These are phyloP conservation scores for Diabrotica undecimpunctata DNA, from an alignment of 1,140 invertebrate species.

Conservation along the genomic window DNA sequence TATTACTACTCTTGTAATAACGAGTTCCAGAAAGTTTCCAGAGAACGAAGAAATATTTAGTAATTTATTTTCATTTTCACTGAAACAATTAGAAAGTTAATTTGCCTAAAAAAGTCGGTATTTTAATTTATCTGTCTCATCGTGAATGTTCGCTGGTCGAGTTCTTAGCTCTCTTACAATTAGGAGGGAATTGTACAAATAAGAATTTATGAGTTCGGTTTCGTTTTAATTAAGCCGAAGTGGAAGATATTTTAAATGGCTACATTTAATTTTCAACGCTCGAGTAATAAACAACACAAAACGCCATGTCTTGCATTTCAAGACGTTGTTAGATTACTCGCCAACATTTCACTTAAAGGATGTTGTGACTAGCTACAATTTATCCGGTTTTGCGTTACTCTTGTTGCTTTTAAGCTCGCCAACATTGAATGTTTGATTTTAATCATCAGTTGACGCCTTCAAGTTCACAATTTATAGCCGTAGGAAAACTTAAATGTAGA, in stretches of 20 bases:
- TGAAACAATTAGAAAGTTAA: too few relatives aligned
- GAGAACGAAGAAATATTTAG: too few relatives aligned
- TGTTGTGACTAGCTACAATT: slow-evolving; percentile 2
- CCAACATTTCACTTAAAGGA: background rate
- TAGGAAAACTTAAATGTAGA: too few relatives aligned
- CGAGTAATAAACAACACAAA: slow-evolving; percentile 1
- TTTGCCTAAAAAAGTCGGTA: too few relatives aligned
- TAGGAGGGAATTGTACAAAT: slow-evolving; percentile 2
- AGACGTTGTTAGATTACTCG: background rate
- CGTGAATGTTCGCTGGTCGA: too few relatives aligned
- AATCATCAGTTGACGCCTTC: background rate
- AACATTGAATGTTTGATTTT: slow-evolving; percentile 1
- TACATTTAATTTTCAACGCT: slow-evolving; percentile 3
- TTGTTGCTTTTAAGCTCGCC: background rate
- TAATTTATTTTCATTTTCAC: too few relatives aligned
- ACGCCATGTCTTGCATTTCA: background rate
- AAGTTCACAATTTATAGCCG: too few relatives aligned
- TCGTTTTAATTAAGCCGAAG: slow-evolving; percentile 2
- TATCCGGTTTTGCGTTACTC: background rate
- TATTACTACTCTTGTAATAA: too few relatives aligned
- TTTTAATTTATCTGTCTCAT: too few relatives aligned
- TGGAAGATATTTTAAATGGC: background rate
- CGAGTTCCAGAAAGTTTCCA: too few relatives aligned
- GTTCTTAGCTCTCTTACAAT: background rate
- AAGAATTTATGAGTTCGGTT: background rate